These are phyloP conservation scores for Hippocampus guttulatus DNA, from an alignment of 2,113 vertebrate species.

Conservation along the genomic window DNA sequence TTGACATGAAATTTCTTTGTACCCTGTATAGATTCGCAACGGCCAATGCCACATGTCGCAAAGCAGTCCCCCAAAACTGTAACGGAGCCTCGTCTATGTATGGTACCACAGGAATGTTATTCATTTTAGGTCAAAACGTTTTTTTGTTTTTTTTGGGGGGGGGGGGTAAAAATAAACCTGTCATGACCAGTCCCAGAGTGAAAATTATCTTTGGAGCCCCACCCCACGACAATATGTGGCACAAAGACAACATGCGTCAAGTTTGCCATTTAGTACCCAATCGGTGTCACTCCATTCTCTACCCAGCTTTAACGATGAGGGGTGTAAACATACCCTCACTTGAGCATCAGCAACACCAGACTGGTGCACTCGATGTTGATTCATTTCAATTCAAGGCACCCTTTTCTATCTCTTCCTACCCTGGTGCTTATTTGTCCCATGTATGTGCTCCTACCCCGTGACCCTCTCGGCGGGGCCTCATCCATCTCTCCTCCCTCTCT, in stretches of 20 bases:
- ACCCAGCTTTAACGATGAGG: not conserved
- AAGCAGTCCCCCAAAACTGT: not conserved
- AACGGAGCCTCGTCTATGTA: not conserved
- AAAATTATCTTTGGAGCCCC: not conserved
- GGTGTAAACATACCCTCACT: not conserved
- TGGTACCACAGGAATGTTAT: not conserved
- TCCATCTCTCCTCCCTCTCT: conserved; percentile 50
- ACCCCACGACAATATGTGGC: not conserved
- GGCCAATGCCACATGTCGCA: not conserved
- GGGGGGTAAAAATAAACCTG: not conserved
- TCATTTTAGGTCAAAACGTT: not conserved
- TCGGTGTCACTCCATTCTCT: not conserved
- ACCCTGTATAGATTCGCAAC: not conserved
- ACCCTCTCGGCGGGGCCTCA: conserved; percentile 37
- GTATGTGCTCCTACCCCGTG: conserved; percentile 22
- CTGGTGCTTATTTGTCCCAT: conserved; percentile 38
- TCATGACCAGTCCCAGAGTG: not conserved
- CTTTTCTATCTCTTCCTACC: conserved; percentile 11
- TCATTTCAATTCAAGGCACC: conserved; percentile 12
- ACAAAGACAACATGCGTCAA: not conserved
- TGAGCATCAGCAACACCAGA: not conserved
- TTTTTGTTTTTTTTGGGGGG: not conserved
- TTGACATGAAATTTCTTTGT: not conserved
- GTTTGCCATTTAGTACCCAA: not conserved
- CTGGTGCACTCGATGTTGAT: conserved; percentile 17